Base-by-base conservation (phyloP, 1,140 invertebrate species). In the Magallana gigas region DNA sequence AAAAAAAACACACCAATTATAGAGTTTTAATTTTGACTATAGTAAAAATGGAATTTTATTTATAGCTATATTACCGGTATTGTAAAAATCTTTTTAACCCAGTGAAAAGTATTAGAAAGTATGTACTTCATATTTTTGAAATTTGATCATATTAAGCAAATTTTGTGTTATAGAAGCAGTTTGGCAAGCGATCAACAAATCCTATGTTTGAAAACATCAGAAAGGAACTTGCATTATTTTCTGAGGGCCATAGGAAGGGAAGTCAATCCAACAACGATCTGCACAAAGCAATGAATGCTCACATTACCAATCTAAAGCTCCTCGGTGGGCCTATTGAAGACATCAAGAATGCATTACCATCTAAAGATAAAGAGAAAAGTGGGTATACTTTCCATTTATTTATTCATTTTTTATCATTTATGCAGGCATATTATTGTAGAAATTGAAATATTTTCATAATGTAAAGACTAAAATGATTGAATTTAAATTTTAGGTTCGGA, bases 221-320 rank as follows among this genome's bases (percentile, higher is more conserved):
- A 0, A 96, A 98, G 60, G 98, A 99, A 94, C 96, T 96, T 71
- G 96, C 97, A 87, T 98, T 98, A 94, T 98, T 98, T 94, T 96
- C 97, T 85, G 97, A 98, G 93, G 98, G 97, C 0, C 98, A 98
- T 92, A 96, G 96, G 12, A 97, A 98, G 90, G 98, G 98, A 1
- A 97, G 97, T 9, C 97, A 98, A 92, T 98, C 98, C 16, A 99
- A 99, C 95, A 96, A 97, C 88, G 98, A 98, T 60, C 95, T 99
- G 16, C 97, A 99, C 91, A 97, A 97, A 92, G 98, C 98, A 8
- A 98, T 99, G 96, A 97, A 96, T 56, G 95, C 97, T 81, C 98
- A 99, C 94, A 96, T 98, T 1, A 97, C 97, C 57, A 98, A 99
- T 95, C 95, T 99, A 23, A 96, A 97, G 92, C 96, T 98, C 64